These are phyloP conservation scores for Branchinecta lynchi DNA, from an alignment of 1,140 invertebrate genomes.

Conservation along the genomic window DNA sequence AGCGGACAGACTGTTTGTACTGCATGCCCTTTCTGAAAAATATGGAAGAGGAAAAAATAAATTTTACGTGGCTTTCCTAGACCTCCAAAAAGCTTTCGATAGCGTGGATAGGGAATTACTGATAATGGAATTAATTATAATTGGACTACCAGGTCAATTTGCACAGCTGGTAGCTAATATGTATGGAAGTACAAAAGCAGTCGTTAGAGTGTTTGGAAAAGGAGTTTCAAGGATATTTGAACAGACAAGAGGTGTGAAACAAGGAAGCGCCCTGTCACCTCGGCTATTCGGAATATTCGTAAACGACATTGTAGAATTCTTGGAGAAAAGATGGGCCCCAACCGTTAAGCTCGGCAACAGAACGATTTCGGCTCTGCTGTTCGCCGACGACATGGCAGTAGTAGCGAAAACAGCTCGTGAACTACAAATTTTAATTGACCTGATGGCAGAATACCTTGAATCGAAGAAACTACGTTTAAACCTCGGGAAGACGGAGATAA, in stretches of 20 bases:
- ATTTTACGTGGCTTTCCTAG: constrained; percentile 6
- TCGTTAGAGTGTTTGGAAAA: constrained; percentile 11
- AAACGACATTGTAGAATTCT: constrained; percentile 7
- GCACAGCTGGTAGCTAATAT: constrained; percentile 9
- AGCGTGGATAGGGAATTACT: constrained; percentile 11
- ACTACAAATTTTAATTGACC: constrained; percentile 10
- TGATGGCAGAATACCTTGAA: constrained; percentile 1
- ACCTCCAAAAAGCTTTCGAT: constrained; percentile 9
- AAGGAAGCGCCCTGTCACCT: constrained; percentile 10
- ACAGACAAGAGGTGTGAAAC: constrained; percentile 7
- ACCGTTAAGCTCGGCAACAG: constrained; percentile 4
- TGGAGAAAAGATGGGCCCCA: constrained; percentile 11
- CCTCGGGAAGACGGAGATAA: constrained; percentile 8
- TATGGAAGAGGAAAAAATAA: constrained; percentile 12
- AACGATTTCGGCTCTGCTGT: constrained; percentile 10
- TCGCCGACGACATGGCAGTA: constrained; percentile 4
- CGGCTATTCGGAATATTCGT: constrained; percentile 10
- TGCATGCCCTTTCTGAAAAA: constrained; percentile 11
- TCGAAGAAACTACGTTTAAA: constrained; percentile 5
- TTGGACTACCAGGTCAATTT: constrained; percentile 2
- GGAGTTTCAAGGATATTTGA: constrained; percentile 8
- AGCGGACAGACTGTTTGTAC: neutral
- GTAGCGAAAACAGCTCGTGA: neutral
- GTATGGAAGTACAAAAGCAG: constrained; percentile 11
- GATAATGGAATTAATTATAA: constrained; percentile 10